A percentile compares a stretch with the other conserved stretches of the same genome.
phyloP scores from a whole-genome alignment of 2,888 invertebrate species.

The Oxytorus armatus region DNA sequence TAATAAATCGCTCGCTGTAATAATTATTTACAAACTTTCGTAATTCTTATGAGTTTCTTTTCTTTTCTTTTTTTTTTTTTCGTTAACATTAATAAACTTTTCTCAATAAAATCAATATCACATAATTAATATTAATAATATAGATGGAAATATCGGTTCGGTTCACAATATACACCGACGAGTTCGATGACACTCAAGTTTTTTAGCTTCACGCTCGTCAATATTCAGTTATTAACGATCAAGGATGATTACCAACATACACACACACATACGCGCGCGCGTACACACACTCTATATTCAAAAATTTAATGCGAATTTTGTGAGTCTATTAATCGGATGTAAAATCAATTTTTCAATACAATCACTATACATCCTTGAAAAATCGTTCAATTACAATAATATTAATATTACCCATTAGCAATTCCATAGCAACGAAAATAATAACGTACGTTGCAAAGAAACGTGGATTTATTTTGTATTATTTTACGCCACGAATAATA shows the following conservation, averaged over 20 bases:
- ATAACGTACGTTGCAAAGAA: not conserved
- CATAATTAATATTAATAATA: slow-evolving; percentile 62
- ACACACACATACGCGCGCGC: too few species aligned
- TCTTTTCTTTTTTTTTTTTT: slow-evolving; percentile 32
- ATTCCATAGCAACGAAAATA: not conserved
- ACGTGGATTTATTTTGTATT: too few species aligned
- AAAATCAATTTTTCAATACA: slow-evolving; percentile 2
- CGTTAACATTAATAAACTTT: slow-evolving; percentile 68
- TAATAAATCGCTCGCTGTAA: slow-evolving; percentile 43
- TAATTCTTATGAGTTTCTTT: slow-evolving; percentile 29
- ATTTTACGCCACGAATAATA: too few species aligned
- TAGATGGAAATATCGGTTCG: slow-evolving; percentile 33
- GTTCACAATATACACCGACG: slow-evolving; percentile 36
- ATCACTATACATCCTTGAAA: not conserved
- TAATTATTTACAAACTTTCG: slow-evolving; percentile 61
- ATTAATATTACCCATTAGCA: not conserved
- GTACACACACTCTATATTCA: too few species aligned
- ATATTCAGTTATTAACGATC: too few species aligned
- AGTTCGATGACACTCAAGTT: slow-evolving; percentile 27
- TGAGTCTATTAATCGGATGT: too few species aligned
- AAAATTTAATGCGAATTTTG: too few species aligned
- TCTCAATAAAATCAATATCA: slow-evolving; percentile 69
- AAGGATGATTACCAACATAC: too few species aligned
- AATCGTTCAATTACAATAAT: not conserved
- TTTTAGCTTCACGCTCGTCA: not conserved